phyloP scores from a whole-genome alignment of 2,888 invertebrate genomes.

The Meliscaeva auricollis region DNA sequence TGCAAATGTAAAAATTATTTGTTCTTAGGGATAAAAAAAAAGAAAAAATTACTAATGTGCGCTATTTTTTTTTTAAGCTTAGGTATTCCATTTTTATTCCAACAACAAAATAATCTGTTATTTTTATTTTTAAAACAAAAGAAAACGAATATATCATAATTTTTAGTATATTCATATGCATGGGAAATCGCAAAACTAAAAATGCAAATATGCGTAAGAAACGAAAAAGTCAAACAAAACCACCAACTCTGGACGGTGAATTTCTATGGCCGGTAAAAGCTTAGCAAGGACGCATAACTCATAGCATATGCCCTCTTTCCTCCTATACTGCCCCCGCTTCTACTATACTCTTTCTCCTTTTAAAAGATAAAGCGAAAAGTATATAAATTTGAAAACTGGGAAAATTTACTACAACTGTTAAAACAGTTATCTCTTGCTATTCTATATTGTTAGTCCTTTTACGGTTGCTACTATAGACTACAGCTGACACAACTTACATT shows the following conservation, averaged over 20 bases:
- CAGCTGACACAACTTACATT: constrained; percentile 74
- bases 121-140: no score
- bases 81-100: no score
- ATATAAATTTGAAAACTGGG: constrained; percentile 69
- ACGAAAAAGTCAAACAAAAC: constrained; percentile 5
- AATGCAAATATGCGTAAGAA: constrained; percentile 60
- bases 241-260: constrained; percentile 23
- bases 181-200: constrained; percentile 38
- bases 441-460: constrained; percentile 42
- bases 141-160: background rate
- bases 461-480: constrained; percentile 33
- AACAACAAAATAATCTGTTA: no score
- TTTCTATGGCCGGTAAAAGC: constrained; percentile 36
- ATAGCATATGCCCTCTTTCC: constrained; percentile 19
- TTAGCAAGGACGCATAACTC: constrained; percentile 37
- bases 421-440: constrained; percentile 69
- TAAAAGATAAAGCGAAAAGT: constrained; percentile 63
- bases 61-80: no score
- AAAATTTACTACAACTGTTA: constrained; percentile 72
- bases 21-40: no score
- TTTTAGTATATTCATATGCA: constrained; percentile 8
- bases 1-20: no score
- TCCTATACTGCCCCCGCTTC: background rate
- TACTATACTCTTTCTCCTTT: background rate
- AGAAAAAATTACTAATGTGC: no score